Evolutionary conservation across 2,113 vertebrate species (phyloP).

Genomic region (Ailurus styani): DNA sequence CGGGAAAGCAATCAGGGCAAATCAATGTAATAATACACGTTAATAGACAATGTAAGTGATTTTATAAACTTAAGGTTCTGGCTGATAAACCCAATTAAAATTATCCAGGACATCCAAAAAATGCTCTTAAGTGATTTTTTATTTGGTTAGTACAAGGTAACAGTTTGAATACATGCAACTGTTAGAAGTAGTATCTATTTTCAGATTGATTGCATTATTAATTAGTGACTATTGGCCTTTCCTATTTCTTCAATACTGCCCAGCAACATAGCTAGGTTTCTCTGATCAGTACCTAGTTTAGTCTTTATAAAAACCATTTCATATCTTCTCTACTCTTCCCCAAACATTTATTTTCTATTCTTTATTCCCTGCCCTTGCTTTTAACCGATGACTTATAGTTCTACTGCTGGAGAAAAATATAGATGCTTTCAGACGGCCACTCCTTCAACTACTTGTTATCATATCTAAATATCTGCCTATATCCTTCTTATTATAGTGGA

Average conservation of each 20-base stretch:
- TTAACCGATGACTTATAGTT: neutral
- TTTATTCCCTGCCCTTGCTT: neutral
- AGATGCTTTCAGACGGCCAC: neutral
- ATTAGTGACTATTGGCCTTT: neutral
- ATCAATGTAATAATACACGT: neutral
- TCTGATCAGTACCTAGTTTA: neutral
- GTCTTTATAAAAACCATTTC: neutral
- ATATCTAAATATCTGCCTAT: neutral
- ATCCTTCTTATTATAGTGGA: neutral
- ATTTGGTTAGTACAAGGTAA: neutral
- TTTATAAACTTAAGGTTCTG: neutral
- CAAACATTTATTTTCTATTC: neutral
- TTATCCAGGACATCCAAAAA: neutral
- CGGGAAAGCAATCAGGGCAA: neutral
- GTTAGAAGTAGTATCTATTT: neutral
- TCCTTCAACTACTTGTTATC: neutral
- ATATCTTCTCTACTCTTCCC: neutral
- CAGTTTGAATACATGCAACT: neutral
- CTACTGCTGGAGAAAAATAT: neutral
- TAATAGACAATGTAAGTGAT: neutral
- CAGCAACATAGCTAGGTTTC: neutral
- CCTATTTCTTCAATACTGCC: neutral
- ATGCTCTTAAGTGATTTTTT: neutral
- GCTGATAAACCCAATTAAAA: neutral
- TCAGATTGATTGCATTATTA: neutral